Percentiles rank a stretch among this genome's conserved stretches.
Conservation (phyloP, 2,113 vertebrate genomes). For the Microcebus tavaratra region DNA sequence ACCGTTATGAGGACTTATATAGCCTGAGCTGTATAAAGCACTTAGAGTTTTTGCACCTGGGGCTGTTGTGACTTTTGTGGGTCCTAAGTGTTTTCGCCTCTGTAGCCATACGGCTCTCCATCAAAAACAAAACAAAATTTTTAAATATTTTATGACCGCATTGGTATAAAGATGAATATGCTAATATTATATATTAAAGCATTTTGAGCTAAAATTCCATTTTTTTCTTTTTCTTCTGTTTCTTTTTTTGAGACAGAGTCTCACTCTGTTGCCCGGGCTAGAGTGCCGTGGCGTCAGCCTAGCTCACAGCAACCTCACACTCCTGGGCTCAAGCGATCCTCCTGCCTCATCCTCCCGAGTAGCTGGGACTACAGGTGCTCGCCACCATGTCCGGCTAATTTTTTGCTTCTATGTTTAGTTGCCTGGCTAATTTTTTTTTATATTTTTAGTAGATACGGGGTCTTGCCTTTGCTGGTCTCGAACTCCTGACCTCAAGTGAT, state of each 20-base stretch:
- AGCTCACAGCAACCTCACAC: too few relatives aligned
- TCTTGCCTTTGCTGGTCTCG: too few relatives aligned
- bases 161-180: neutral
- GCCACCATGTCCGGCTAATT: too few relatives aligned
- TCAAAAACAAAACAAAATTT: neutral
- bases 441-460: too few relatives aligned
- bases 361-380: too few relatives aligned
- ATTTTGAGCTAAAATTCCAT: neutral
- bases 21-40: too few relatives aligned
- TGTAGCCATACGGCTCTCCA: neutral
- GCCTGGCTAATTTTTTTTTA: too few relatives aligned
- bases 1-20: rapidly evolving
- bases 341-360: too few relatives aligned
- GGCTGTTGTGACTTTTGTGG: neutral
- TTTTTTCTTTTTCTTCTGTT: neutral
- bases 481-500: too few relatives aligned
- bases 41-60: neutral
- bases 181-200: neutral
- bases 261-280: neutral
- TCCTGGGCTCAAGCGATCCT: too few relatives aligned
- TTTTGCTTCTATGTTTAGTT: too few relatives aligned
- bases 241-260: neutral
- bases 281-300: too few relatives aligned
- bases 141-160: neutral
- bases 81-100: neutral